Percentiles rank a stretch among this genome's conserved stretches.
Conservation (phyloP, 2,113 vertebrate species). For the Corydoras sp. region DNA sequence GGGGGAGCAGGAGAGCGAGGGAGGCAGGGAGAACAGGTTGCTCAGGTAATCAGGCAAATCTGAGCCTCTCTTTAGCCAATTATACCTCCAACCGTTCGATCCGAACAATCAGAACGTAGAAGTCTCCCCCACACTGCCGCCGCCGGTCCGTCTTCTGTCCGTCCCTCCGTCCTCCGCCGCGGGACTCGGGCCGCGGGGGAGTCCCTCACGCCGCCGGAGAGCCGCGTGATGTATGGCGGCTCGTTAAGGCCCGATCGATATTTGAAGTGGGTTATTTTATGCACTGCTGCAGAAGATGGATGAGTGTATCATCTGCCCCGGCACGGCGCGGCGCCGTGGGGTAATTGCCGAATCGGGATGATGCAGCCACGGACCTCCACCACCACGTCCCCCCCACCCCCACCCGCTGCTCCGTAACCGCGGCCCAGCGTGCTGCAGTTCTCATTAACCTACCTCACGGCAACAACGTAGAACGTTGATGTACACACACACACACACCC, state of each 20-base stretch:
- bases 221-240: slow-evolving; percentile 30
- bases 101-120: no score
- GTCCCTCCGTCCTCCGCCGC: background rate
- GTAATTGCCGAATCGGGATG: slow-evolving; percentile 31
- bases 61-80: background rate
- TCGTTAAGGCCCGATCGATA: slow-evolving; percentile 50
- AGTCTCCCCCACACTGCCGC: no score
- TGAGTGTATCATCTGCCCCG: slow-evolving; percentile 36
- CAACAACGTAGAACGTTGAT: no score
- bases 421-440: no score
- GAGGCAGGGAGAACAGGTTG: slow-evolving; percentile 21
- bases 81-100: no score
- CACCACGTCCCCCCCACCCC: no score
- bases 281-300: slow-evolving; percentile 35
- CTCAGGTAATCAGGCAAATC: slow-evolving; percentile 52
- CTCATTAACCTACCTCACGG: no score
- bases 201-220: background rate
- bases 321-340: slow-evolving; percentile 21
- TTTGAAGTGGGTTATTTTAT: slow-evolving; percentile 47
- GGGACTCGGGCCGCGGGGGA: slow-evolving; percentile 2
- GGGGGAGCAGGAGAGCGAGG: no score
- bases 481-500: no score
- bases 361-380: no score
- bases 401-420: no score
- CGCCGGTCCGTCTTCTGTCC: no score